These are phyloP conservation scores for Tanypteryx hageni DNA, from an alignment of 2,888 invertebrate genomes.

Conservation along the genomic window DNA sequence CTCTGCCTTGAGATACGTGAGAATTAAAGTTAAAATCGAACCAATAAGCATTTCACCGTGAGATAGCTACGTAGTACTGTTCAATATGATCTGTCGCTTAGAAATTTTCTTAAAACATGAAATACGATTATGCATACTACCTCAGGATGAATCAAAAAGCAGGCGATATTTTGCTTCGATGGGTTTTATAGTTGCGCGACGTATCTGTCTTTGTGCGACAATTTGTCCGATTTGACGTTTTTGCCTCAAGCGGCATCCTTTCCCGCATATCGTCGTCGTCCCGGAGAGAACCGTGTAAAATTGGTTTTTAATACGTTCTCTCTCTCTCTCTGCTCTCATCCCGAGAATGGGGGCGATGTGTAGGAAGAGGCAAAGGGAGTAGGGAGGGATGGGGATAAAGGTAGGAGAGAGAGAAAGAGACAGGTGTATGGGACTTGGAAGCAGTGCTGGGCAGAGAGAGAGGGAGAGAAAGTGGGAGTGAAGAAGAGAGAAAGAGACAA, in stretches of 20 bases:
- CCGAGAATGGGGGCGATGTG: not conserved
- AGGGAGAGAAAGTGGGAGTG: not conserved
- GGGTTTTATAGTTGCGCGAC: not conserved
- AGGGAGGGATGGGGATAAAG: not conserved
- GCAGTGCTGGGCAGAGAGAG: not conserved
- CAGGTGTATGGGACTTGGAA: constrained; percentile 19
- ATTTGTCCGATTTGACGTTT: constrained; percentile 17
- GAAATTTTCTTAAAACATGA: not conserved
- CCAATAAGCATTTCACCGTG: no score
- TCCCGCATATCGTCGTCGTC: not conserved
- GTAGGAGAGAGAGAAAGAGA: not conserved
- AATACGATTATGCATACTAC: not conserved
- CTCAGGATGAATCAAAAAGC: not conserved
- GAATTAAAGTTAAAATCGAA: no score
- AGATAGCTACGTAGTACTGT: no score
- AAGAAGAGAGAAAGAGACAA: constrained; percentile 24
- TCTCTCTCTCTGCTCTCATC: not conserved
- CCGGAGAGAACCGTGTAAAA: constrained; percentile 23
- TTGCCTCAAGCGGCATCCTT: not conserved
- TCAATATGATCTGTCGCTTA: not conserved
- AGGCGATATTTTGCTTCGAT: not conserved
- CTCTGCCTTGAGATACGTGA: no score
- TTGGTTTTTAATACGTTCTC: constrained; percentile 28
- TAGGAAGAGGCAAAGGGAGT: not conserved
- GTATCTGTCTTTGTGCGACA: not conserved